These are phyloP conservation scores for Holothuria glaberrima DNA, from an alignment of 35 echinoderm and acorn worm species.

Conservation along the genomic window DNA sequence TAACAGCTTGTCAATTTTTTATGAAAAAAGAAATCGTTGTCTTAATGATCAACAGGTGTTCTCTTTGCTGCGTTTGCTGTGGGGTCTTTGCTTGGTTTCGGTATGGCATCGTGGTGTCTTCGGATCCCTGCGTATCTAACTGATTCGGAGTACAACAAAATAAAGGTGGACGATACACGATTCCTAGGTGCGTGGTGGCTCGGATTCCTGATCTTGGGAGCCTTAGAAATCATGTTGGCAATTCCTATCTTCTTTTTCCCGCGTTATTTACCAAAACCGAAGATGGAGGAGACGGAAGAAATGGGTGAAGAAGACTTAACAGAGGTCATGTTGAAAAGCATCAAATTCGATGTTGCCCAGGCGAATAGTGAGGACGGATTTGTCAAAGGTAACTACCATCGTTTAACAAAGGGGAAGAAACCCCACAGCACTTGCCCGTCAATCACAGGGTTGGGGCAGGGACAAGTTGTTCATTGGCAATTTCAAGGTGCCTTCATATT, in stretches of 20 bases:
- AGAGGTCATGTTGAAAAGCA: conserved; percentile 1
- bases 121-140: conserved; percentile 29
- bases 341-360: conserved; percentile 11
- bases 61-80: background rate
- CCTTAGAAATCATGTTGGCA: conserved; percentile 55
- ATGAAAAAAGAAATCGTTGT: background rate
- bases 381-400: background rate
- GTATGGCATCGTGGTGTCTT: conserved; percentile 14
- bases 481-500: too few species aligned
- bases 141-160: conserved; percentile 15
- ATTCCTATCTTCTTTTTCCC: conserved; percentile 91
- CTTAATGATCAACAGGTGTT: background rate
- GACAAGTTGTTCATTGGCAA: too few species aligned
- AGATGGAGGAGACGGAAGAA: background rate
- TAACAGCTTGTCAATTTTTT: too few species aligned
- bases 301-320: conserved; percentile 3
- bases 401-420: background rate
- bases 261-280: conserved; percentile 35
- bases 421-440: too few species aligned
- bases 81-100: conserved; percentile 7
- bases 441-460: too few species aligned
- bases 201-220: conserved; percentile 73
- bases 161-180: conserved; percentile 12
- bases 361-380: background rate
- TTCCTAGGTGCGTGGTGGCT: conserved; percentile 95